A percentile compares a stretch with the other conserved stretches of the same genome.
These are phyloP conservation scores for Tangara arthus DNA, from an alignment of 2,797 vertebrate genomes.

Conservation along the genomic window DNA sequence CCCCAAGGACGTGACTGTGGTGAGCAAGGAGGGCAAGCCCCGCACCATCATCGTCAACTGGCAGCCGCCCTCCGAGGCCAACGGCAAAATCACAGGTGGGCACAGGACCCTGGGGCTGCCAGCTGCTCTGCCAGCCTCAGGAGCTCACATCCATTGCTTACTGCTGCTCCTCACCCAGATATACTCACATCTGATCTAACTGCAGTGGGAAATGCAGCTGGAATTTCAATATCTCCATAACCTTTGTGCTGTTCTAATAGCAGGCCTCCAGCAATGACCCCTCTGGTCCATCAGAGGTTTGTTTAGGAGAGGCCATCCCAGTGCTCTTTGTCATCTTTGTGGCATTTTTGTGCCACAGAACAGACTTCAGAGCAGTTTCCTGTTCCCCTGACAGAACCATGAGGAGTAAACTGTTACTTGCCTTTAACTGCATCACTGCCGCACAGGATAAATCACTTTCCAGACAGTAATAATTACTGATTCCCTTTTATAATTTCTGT, in stretches of 20 bases:
- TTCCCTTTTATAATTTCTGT: not conserved
- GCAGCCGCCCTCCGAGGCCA: conserved; percentile 98
- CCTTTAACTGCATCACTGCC: not conserved
- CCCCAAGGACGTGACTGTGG: conserved; percentile 98
- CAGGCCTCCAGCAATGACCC: not conserved
- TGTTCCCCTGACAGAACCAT: not conserved
- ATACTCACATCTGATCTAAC: not conserved
- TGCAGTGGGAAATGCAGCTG: not conserved
- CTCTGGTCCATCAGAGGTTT: not conserved
- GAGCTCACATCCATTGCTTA: not conserved
- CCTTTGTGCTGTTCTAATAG: not conserved
- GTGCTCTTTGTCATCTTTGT: not conserved
- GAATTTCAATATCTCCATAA: not conserved
- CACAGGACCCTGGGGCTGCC: not conserved
- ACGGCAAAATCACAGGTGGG: conserved; percentile 96
- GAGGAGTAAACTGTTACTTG: not conserved
- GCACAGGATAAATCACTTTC: not conserved
- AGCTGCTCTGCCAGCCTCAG: not conserved
- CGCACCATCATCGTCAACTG: conserved; percentile 98
- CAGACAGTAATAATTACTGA: not conserved
- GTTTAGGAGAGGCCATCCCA: not conserved
- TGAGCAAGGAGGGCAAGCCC: conserved; percentile 97
- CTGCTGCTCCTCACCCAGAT: not conserved
- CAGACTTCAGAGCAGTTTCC: not conserved
- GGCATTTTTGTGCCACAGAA: not conserved